Base-by-base conservation (phyloP, 2,797 vertebrate species). In the Scomberomorus guttatus region DNA sequence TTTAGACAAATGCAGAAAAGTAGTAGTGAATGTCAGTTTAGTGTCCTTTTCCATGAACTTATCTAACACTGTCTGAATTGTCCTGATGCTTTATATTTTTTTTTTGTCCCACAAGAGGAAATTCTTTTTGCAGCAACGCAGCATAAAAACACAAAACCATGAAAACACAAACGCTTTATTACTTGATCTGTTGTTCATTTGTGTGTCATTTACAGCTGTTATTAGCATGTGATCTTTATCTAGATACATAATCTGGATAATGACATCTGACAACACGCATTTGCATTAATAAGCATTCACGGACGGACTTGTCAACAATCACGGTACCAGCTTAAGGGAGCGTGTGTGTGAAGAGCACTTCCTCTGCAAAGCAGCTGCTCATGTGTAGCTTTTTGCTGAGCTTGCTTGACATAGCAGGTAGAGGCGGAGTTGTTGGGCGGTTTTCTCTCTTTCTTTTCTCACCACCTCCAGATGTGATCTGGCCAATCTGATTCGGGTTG, bases 101-200 rank as follows among this genome's bases (percentile, higher is more conserved):
- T 32, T 32, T 6, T 32, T 32, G 29, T 32, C 29, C 29, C 29
- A 32, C 29, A 32, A 32, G 29, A 32, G 29, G 29, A 32, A 32
- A 32, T 32, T 32, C 5, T 32, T 32, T 32, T 32, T 32, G 4
- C 29, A 32, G 29, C 29, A 32, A 32, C 1, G 29, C 29, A 5
- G 6, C 29, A 32, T 32, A 32, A 32, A 13, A 42, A 42, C 39
- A 42, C 39, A 4, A 42, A 42, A 42, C 39, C 39, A 42, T 42
- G 13, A 42, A 42, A 13, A 42, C 13, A 42, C 12, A 42, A 13
- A 11, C 39, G 1, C n/a, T 14, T 10, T 24, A 5, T 32, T 32
- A n/a, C 52, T 60, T n/a, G 25, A 54, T 72, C 65, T 22, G 20
- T 39, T 80, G 42, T 42, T 72, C 34, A 46, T 57, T n/a, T 32